phyloP scores from a whole-genome alignment of 2,888 invertebrate genomes.

The Orthosia cruda region DNA sequence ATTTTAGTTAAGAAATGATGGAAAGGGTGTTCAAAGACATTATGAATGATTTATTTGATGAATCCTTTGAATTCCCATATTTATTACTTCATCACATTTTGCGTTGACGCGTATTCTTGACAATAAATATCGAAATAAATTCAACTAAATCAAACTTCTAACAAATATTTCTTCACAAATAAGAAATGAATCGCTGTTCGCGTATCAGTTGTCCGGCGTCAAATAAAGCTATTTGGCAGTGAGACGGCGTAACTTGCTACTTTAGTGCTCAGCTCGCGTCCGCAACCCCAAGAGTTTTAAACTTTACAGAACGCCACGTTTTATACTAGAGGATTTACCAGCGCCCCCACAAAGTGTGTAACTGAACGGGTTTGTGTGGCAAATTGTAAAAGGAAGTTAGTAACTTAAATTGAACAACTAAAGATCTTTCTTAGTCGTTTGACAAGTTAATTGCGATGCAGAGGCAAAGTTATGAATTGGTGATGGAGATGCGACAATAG shows the following conservation, averaged over 20 bases:
- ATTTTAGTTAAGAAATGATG: conserved; percentile 37
- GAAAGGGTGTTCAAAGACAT: conserved; percentile 24
- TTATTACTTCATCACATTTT: not conserved
- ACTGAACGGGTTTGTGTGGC: conserved; percentile 59
- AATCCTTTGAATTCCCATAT: not conserved
- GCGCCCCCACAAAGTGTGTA: conserved; percentile 55
- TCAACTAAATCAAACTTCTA: not conserved
- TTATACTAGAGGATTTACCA: conserved; percentile 58
- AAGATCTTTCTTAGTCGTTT: conserved; percentile 53
- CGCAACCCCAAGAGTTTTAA: conserved; percentile 69
- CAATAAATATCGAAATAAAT: conserved; percentile 12
- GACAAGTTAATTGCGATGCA: conserved; percentile 54
- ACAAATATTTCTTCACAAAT: conserved; percentile 35
- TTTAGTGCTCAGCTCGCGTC: conserved; percentile 64
- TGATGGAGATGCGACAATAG: conserved; percentile 3
- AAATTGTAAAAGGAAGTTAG: conserved; percentile 61
- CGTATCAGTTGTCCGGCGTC: conserved; percentile 47
- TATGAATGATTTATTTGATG: conserved; percentile 12
- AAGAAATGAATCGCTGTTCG: conserved; percentile 36
- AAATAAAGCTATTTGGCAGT: conserved; percentile 68
- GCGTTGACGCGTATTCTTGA: not conserved
- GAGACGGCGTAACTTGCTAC: conserved; percentile 67
- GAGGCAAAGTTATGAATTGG: conserved; percentile 39
- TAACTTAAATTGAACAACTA: conserved; percentile 63
- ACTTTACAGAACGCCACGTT: conserved; percentile 64